Base-by-base conservation (phyloP, 2,888 invertebrate genomes). In the Sphecodes monilicornis region DNA sequence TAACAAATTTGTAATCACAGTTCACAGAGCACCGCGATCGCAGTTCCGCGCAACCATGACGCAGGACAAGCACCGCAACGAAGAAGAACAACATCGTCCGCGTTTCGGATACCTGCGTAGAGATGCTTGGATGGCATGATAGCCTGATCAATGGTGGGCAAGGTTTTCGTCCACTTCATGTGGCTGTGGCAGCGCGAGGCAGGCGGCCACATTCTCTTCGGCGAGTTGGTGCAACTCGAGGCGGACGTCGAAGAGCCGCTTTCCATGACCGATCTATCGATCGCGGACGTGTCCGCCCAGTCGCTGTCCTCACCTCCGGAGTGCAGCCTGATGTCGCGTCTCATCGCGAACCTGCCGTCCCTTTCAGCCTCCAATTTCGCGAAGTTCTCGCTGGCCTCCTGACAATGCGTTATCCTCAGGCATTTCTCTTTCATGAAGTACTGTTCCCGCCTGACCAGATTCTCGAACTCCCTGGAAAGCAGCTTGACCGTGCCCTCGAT, bases 171-270 rank as follows among this genome's bases (percentile, higher is more conserved):
- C 96, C 91, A 96, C 92, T 90, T 95, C 93, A 93, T 93, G 89
- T 93, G 92, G 80, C 90, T 92, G 69, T 93, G 94, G 78, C 94
- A 94, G 39, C 94, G 91, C 43, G 94, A 94, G 5, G 94, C 94
- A 5, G 94, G 94, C 78, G 94, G 95, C 94, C 95, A 95, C 90
- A 96, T 93, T 77, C 96, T 94, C 94, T 96, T 96, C 0, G 96
- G 96, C 0, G 96, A 96, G 91, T 96, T 96, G 0, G 96, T 96
- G 84, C 96, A 96, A 89, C 96, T 96, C 0, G 96, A 96, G 77
- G 96, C 96, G 0, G 96, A 96, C 0, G 96, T 96, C 0, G 96
- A 96, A 0, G 96, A 96, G 89, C 95, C 95, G 84, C 93, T 93
- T 71, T 94, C 94, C 88, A 94, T 89, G 5, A 94, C 79, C 36